Evolutionary conservation across 1,140 invertebrate species (phyloP).

Genomic region (Steinernema feltiae): DNA sequence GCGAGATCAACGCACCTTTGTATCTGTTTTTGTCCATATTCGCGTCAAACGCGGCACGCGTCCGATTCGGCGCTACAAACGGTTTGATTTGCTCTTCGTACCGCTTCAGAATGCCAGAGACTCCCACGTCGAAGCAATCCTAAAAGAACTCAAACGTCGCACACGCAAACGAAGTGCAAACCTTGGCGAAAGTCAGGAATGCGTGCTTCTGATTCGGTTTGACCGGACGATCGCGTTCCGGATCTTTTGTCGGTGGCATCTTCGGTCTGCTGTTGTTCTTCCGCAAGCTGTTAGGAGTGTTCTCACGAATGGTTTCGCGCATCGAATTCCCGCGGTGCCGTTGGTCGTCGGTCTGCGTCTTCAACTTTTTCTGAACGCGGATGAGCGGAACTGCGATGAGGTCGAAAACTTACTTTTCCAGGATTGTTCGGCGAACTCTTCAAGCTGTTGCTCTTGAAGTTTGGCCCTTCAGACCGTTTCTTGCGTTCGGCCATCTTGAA

Average conservation of each 20-base stretch:
- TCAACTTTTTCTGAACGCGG: too few relatives aligned
- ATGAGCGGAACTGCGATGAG: too few relatives aligned
- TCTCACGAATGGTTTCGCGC: background rate
- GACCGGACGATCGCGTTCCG: background rate
- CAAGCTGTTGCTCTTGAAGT: background rate
- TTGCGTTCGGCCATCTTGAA: background rate
- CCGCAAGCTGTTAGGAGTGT: background rate
- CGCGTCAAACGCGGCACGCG: slow-evolving; percentile 18
- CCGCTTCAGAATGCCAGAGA: slow-evolving; percentile 17
- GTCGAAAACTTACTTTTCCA: too few relatives aligned
- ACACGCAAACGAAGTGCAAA: background rate
- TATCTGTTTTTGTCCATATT: slow-evolving; percentile 33
- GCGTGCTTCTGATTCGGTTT: background rate
- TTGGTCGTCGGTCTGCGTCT: background rate
- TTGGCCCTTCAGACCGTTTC: too few relatives aligned
- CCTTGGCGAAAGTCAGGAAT: background rate
- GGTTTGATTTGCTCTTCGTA: slow-evolving; percentile 30
- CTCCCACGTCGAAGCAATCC: background rate
- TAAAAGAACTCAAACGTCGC: background rate
- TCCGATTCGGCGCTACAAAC: slow-evolving; percentile 11
- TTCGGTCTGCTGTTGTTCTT: background rate
- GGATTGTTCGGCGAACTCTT: too few relatives aligned
- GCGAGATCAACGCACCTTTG: slow-evolving; percentile 18
- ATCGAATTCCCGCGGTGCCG: too few relatives aligned
- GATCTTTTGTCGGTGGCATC: background rate